Conservation (phyloP, 1,140 invertebrate genomes). For the Drosophila serrata region DNA sequence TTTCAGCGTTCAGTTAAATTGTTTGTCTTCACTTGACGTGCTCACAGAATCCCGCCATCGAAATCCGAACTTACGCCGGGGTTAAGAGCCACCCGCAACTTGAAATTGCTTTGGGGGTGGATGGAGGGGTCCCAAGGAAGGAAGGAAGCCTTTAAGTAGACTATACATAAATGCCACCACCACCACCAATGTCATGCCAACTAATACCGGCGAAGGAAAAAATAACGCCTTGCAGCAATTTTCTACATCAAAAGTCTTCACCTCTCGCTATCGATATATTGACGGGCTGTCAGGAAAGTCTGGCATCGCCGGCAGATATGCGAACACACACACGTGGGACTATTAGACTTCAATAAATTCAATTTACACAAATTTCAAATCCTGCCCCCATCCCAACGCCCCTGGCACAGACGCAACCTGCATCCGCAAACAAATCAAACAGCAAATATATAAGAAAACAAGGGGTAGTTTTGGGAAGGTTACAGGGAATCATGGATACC, state of each 20-base stretch:
- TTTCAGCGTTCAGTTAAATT: conserved; percentile 67
- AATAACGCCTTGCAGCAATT: conserved; percentile 77
- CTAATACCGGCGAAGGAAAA: conserved; percentile 31
- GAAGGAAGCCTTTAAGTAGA: conserved; percentile 73
- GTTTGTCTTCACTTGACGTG: conserved; percentile 76
- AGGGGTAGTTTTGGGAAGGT: neutral
- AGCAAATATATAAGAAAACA: conserved; percentile 60
- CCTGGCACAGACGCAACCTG: conserved; percentile 73
- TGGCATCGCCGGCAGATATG: conserved; percentile 58
- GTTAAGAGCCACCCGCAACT: conserved; percentile 31
- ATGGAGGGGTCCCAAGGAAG: neutral
- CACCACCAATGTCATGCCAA: conserved; percentile 16
- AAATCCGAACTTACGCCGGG: conserved; percentile 60
- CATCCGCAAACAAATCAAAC: conserved; percentile 80
- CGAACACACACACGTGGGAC: conserved; percentile 67
- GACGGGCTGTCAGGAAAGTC: conserved; percentile 60
- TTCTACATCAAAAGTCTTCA: conserved; percentile 81
- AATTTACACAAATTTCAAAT: conserved; percentile 83
- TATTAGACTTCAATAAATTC: conserved; percentile 84
- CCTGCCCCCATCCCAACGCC: conserved; percentile 59
- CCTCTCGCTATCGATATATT: conserved; percentile 46
- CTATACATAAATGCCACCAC: conserved; percentile 63
- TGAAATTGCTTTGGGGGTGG: conserved; percentile 70
- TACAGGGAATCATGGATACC: neutral
- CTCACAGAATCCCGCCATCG: conserved; percentile 63